Base-by-base conservation (phyloP, 2,888 invertebrate genomes). In the Tipula confusa region DNA sequence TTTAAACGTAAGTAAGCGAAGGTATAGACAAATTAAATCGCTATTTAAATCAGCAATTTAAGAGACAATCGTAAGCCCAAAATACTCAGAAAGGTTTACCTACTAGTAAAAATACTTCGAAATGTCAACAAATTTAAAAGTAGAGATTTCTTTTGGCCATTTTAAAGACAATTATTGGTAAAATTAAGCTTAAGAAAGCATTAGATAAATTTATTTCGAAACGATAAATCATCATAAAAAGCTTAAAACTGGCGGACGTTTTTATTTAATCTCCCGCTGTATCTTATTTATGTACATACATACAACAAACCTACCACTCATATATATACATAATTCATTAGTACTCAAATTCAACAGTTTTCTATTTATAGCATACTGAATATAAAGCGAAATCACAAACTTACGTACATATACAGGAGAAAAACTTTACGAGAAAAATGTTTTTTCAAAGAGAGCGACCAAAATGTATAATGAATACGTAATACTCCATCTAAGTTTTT, bases 301-400 rank as follows among this genome's bases (percentile, higher is more conserved):
- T 2, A 43, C 15, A 43, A 24, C 2, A 9, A 6, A 64, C 64
- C 0, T 24, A 64, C 24, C 24, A 24, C 9, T 24, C 9, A 48
- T 48, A 24, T 3, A 64, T 64, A 48, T 48, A 24, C 7, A 64
- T 64, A 64, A 64, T 64, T 24, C 64, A 64, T 64, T 64, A 24
- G 64, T 64, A 24, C 64, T 64, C 64, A 64, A 64, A 64, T 64
- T 64, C 64, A 64, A 64, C 64, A 64, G 64, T 64, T 64, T 64
- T 64, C 64, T 64, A 64, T n/a, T n/a, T n/a, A n/a, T n/a, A n/a
- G n/a, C n/a, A n/a, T 64, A 64, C 9, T 2, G 9, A 9, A 64
- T 9, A 64, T 64, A 64, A 18, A 24, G 2, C 64, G 9, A 64
- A n/a, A 18, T 9, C 24, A 64, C 64, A 24, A 64, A n/a, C 1